Conservation (phyloP, 2,113 vertebrate species). For the Dicentrarchus labrax region DNA sequence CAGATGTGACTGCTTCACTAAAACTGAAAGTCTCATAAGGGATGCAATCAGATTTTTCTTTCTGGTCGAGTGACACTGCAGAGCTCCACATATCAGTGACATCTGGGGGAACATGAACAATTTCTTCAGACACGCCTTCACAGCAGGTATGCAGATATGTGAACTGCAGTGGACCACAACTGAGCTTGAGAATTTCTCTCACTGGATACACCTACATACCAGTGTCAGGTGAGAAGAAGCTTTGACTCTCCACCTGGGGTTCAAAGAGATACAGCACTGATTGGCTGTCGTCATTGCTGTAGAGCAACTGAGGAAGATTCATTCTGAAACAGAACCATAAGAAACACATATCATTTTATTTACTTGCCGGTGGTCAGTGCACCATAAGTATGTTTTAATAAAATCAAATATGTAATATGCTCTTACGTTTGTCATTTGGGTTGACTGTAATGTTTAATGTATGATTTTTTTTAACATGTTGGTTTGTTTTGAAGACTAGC, state of each 20-base stretch:
- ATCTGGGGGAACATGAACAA: slow-evolving; percentile 2
- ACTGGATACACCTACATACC: slow-evolving; percentile 31
- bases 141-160: slow-evolving; percentile 18
- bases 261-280: slow-evolving; percentile 10
- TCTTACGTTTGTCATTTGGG: too few species aligned
- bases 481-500: too few species aligned
- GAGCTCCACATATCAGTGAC: slow-evolving; percentile 8
- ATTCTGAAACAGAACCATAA: slow-evolving; percentile 1
- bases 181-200: neutral
- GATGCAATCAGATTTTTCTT: slow-evolving; percentile 34
- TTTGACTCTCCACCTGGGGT: slow-evolving; percentile 18
- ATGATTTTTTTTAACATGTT: too few species aligned
- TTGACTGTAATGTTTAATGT: too few species aligned
- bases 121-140: slow-evolving; percentile 17
- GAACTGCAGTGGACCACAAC: slow-evolving; percentile 1
- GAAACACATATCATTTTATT: neutral
- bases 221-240: slow-evolving; percentile 42
- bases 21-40: slow-evolving; percentile 23
- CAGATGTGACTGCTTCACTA: neutral
- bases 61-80: slow-evolving; percentile 9
- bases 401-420: too few species aligned
- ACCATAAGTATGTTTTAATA: too few species aligned
- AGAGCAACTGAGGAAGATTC: slow-evolving; percentile 34
- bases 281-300: slow-evolving; percentile 52
- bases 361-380: neutral